Conservation (phyloP, 2,888 invertebrate genomes). For the Melanostoma scalare region DNA sequence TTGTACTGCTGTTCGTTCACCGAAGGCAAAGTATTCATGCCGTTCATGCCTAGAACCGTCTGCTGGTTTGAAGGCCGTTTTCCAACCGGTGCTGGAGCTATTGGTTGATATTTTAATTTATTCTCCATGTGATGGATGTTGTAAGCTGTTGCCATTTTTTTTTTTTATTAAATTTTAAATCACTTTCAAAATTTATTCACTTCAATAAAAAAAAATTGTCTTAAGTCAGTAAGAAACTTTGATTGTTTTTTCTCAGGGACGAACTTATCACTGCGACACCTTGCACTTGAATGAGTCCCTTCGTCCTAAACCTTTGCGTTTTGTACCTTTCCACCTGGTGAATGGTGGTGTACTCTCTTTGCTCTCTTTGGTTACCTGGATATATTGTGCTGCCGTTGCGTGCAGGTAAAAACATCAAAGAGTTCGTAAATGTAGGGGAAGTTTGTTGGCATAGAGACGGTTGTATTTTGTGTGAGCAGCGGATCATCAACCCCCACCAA, state of each 20-base stretch:
- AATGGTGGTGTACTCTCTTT: conserved; percentile 46
- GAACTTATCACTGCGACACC: conserved; percentile 82
- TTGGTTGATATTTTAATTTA: conserved; percentile 76
- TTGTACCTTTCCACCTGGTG: conserved; percentile 79
- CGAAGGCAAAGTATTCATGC: conserved; percentile 66
- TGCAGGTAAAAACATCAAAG: conserved; percentile 69
- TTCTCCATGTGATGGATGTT: conserved; percentile 74
- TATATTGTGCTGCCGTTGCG: conserved; percentile 3
- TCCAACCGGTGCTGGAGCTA: conserved; percentile 84
- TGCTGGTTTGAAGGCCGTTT: conserved; percentile 50
- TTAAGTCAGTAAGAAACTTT: conserved; percentile 11
- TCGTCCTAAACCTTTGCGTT: conserved; percentile 82
- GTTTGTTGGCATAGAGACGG: conserved; percentile 46
- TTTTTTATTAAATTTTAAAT: conserved; percentile 16
- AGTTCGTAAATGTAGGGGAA: conserved; percentile 60
- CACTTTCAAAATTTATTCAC: conserved; percentile 44
- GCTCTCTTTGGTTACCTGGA: conserved; percentile 57
- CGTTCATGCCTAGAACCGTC: conserved; percentile 71
- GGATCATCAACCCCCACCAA: conserved; percentile 53
- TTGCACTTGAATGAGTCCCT: conserved; percentile 84
- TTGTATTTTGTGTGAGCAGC: not conserved
- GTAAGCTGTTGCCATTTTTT: conserved; percentile 63
- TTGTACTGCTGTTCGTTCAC: conserved; percentile 82
- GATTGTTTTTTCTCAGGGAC: conserved; percentile 53
- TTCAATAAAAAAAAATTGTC: not conserved